Conservation (phyloP, 2,113 vertebrate species). For the Ariopsis seemanni region DNA sequence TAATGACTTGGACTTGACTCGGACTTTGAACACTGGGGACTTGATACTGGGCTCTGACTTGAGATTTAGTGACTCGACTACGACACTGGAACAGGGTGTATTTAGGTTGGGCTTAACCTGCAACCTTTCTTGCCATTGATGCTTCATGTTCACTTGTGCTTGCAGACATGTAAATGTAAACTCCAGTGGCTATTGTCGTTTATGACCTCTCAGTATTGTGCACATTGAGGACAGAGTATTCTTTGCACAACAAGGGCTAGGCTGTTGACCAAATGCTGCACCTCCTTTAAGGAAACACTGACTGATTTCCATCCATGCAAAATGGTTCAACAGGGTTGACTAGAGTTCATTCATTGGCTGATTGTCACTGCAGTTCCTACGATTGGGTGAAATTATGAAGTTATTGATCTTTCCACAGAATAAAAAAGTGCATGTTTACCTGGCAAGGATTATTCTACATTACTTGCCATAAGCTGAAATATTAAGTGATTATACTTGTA, state of each 20-base stretch:
- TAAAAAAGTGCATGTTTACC: background rate
- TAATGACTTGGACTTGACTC: no score
- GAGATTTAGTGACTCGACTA: no score
- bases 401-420: background rate
- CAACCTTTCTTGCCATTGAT: background rate
- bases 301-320: constrained; percentile 3
- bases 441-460: background rate
- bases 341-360: background rate
- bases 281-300: constrained; percentile 6
- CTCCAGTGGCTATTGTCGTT: background rate
- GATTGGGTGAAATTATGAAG: background rate
- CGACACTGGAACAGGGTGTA: background rate
- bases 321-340: background rate
- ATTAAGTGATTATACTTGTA: background rate
- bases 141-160: background rate
- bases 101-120: constrained; percentile 19
- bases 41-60: no score
- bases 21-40: no score
- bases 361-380: background rate
- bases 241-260: background rate
- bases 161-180: constrained; percentile 2
- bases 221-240: background rate
- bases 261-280: constrained; percentile 11
- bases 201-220: background rate
- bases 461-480: background rate